These are phyloP conservation scores for Archilochus colubris DNA, from an alignment of 2,113 vertebrate genomes.

Conservation along the genomic window DNA sequence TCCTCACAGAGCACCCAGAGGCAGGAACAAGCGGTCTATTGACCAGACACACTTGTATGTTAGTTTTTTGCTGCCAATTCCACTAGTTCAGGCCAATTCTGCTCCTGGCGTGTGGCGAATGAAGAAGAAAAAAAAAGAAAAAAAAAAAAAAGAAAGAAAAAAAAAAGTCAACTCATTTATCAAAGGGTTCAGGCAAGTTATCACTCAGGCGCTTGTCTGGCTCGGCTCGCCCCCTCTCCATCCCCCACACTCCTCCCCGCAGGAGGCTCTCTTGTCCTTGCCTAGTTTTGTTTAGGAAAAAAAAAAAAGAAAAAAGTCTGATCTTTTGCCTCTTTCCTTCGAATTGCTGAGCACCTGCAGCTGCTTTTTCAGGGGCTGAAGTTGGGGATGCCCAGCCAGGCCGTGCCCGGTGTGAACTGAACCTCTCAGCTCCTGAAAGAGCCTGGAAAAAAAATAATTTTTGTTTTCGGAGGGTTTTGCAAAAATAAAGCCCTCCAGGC, in stretches of 20 bases:
- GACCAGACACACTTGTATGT: slow-evolving; percentile 68
- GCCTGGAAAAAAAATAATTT: not conserved
- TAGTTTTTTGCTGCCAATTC: slow-evolving; percentile 66
- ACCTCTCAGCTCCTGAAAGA: not conserved
- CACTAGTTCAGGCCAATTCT: slow-evolving; percentile 55
- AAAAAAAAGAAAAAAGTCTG: not conserved
- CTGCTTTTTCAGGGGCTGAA: not conserved
- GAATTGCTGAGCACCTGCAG: not conserved
- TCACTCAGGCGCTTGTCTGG: slow-evolving; percentile 61
- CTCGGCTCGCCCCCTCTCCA: not conserved
- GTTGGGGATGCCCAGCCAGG: slow-evolving; percentile 14
- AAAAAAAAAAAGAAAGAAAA: not conserved
- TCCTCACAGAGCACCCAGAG: slow-evolving; percentile 47
- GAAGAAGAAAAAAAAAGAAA: not conserved
- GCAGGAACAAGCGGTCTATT: slow-evolving; percentile 63
- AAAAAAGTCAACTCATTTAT: slow-evolving; percentile 55
- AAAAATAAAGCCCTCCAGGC: slow-evolving; percentile 41
- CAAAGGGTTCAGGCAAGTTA: slow-evolving; percentile 68
- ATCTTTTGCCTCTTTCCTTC: not conserved
- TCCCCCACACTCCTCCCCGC: slow-evolving; percentile 31
- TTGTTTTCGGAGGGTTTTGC: not conserved
- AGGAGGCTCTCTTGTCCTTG: slow-evolving; percentile 56
- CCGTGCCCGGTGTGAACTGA: not conserved
- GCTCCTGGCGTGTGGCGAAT: slow-evolving; percentile 50
- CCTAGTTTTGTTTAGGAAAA: slow-evolving; percentile 13